Evolutionary conservation across 2,888 invertebrate species (phyloP).

Genomic region (Amblyjoppa fuscipennis): DNA sequence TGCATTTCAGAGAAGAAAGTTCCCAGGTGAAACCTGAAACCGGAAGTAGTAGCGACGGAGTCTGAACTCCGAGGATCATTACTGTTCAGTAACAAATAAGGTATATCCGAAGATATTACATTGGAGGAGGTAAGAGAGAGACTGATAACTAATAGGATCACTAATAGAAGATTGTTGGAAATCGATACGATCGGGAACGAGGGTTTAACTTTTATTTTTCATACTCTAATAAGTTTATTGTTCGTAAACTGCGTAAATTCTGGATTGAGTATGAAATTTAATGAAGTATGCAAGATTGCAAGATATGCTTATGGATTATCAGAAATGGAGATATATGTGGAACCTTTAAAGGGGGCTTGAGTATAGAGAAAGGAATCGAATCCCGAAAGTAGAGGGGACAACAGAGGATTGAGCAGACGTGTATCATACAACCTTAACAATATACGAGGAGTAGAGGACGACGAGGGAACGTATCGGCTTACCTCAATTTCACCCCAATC

Average conservation of each 20-base stretch:
- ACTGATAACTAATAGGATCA: constrained; percentile 2
- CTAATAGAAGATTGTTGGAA: constrained; percentile 32
- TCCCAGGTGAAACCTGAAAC: constrained; percentile 76
- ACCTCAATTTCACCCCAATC: constrained; percentile 85
- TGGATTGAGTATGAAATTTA: constrained; percentile 28
- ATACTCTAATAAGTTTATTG: background rate
- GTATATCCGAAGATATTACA: constrained; percentile 24
- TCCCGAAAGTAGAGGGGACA: constrained; percentile 13
- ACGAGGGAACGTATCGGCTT: constrained; percentile 81
- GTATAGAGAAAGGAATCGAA: constrained; percentile 34
- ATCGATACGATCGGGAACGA: background rate
- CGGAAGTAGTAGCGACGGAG: constrained; percentile 64
- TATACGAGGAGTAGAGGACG: constrained; percentile 56
- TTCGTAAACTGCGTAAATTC: background rate
- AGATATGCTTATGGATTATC: constrained; percentile 34
- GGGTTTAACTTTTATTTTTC: background rate
- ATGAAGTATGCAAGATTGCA: constrained; percentile 5
- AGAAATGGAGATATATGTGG: constrained; percentile 32
- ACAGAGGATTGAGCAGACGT: constrained; percentile 36
- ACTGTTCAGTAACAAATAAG: constrained; percentile 55
- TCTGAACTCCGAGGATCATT: constrained; percentile 52
- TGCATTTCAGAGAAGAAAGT: constrained; percentile 54
- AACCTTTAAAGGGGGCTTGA: background rate
- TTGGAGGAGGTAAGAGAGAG: constrained; percentile 25
- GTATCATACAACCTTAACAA: constrained; percentile 44